These are phyloP conservation scores for Trichopria drosophilae DNA, from an alignment of 2,888 invertebrate species.

Conservation along the genomic window DNA sequence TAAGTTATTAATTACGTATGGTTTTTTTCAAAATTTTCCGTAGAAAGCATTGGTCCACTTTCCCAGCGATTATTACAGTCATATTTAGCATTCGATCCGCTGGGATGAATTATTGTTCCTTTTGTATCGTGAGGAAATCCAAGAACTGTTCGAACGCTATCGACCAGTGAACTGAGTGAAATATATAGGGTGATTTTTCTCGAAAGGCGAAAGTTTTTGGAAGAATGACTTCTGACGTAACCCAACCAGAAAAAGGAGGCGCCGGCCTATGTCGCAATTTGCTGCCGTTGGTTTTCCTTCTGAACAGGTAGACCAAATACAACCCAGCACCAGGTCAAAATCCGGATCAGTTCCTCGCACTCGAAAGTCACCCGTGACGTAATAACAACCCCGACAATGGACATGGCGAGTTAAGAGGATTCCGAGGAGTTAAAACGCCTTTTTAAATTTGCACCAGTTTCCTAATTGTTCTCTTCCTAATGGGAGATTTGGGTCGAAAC, in stretches of 20 bases:
- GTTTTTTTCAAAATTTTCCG: no score
- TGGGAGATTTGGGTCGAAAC: no score
- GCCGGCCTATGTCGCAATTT: conserved; percentile 14
- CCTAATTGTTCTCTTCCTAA: no score
- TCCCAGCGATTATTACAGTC: no score
- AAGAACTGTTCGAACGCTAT: no score
- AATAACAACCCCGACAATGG: conserved; percentile 17
- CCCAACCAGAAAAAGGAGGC: neutral
- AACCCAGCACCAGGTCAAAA: conserved; percentile 41
- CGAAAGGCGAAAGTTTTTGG: conserved; percentile 47
- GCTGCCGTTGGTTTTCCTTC: conserved; percentile 21
- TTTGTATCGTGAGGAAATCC: no score
- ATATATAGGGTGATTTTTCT: conserved; percentile 52
- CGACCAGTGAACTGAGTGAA: conserved; percentile 41
- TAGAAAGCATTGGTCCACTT: no score
- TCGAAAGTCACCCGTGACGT: conserved; percentile 14
- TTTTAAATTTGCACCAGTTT: no score
- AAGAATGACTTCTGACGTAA: conserved; percentile 24
- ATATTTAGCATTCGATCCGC: conserved; percentile 28
- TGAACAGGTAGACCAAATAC: conserved; percentile 35
- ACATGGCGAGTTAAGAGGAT: neutral
- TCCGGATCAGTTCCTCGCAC: conserved; percentile 34
- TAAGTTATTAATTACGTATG: no score
- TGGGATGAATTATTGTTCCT: no score
- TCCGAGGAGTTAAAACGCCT: no score